Conservation (phyloP, 2,888 invertebrate species). For the Tipula unca region DNA sequence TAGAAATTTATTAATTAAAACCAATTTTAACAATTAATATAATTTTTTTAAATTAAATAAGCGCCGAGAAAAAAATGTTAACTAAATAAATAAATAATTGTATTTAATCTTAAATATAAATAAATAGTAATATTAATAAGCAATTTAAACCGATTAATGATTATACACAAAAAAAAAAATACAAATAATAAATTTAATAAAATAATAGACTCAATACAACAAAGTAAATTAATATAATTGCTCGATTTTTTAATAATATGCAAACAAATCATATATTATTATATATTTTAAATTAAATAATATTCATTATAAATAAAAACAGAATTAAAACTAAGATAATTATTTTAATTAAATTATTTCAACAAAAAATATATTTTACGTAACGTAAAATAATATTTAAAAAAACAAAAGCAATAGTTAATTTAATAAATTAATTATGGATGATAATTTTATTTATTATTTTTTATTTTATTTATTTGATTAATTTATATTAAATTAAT, state of each 20-base stretch:
- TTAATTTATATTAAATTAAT: conserved; percentile 14
- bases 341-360: conserved; percentile 8
- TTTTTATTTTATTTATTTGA: conserved; percentile 14
- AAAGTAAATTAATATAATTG: not conserved
- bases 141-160: not conserved
- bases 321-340: not conserved
- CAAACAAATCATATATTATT: not conserved
- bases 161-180: not conserved
- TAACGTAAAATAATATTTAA: not conserved
- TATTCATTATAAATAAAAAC: not conserved
- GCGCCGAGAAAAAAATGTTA: not conserved
- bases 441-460: not conserved
- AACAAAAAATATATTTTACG: not conserved
- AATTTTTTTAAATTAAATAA: not conserved
- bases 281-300: not conserved
- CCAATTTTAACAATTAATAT: not conserved
- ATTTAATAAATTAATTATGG: not conserved
- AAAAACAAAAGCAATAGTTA: conserved; percentile 9
- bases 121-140: not conserved
- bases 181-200: not conserved
- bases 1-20: not conserved
- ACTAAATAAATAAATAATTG: not conserved
- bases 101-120: not conserved
- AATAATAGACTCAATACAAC: not conserved
- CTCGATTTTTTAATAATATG: not conserved